Base-by-base conservation (phyloP, 2,797 vertebrate genomes). In the Crax fasciolata region DNA sequence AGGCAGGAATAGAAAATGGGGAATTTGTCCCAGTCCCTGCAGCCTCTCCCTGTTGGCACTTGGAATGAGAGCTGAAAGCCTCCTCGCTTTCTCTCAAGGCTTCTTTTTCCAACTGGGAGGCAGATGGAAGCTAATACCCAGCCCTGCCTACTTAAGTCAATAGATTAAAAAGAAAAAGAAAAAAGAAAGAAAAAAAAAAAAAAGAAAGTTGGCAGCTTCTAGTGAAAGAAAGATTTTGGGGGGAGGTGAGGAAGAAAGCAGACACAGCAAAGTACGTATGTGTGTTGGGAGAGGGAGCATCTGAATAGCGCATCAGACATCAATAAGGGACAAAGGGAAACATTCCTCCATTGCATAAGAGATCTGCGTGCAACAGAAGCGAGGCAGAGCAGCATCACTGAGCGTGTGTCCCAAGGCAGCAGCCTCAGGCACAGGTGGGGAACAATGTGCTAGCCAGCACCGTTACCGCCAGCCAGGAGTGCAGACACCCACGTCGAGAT, bases 101-200 rank as follows among this genome's bases (percentile, higher is more conserved):
- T 92, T 86, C 74, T 66, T 67, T 80, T 90, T 52, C 77, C 78
- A 89, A 72, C 72, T 44, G 43, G 14, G 61, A 95, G 79, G 55
- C 77, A 90, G 79, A 94, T 78, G 71, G 87, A 71, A 78, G 48
- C 19, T 55, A 65, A 80, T 76, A 59, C 58, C 62, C 77, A 93
- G 80, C 41, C 75, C 75, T 57, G n/a, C 51, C 62, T 65, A 46
- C 67, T 75, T 32, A 59, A 81, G 49, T 49, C 81, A 82, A 78
- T 16, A 58, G 28, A 82, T 32, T 30, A 1, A 32, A 49, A 72
- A 61, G 28, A 23, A 51, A 63, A 88, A 38, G 43, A 30, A 20
- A 62, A 76, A 43, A 2, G 28, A 25, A 76, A 90, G 30, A 35
- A 35, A 72, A 65, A n/a, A 23, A 51, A 63, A 30, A 20, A 55